A percentile compares a stretch with the other conserved stretches of the same genome.
These are phyloP conservation scores for Rambutsinella grinnellia DNA, from an alignment of 2,888 invertebrate species.

Conservation along the genomic window DNA sequence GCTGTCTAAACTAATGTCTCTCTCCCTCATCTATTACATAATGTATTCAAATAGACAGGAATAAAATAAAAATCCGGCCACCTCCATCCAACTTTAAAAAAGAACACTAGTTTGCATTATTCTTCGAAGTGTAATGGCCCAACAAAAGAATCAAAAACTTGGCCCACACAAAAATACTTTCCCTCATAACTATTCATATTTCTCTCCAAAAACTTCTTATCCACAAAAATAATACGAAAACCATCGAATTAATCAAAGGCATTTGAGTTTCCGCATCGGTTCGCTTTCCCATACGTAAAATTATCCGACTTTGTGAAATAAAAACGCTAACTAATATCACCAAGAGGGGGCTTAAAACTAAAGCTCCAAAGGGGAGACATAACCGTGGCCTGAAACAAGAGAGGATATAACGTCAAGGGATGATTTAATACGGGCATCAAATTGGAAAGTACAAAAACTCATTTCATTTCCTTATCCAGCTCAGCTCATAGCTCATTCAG, in stretches of 20 bases:
- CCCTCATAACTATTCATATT: constrained; percentile 32
- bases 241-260: constrained; percentile 53
- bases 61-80: not conserved
- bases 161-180: not conserved
- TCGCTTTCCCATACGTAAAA: constrained; percentile 23
- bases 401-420: constrained; percentile 23
- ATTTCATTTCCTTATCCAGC: not conserved
- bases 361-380: not conserved
- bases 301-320: not conserved
- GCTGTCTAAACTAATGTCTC: not conserved
- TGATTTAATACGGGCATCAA: constrained; percentile 42
- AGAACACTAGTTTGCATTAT: not conserved
- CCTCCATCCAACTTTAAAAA: not conserved
- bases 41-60: not conserved
- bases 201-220: constrained; percentile 17
- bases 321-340: no score
- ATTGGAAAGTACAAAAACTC: not conserved
- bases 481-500: no score
- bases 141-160: not conserved
- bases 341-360: not conserved
- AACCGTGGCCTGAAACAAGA: constrained; percentile 3
- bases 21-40: not conserved
- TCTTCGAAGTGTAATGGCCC: not conserved
- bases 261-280: constrained; percentile 52
- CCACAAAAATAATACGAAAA: constrained; percentile 27